Conservation (phyloP, 1,140 invertebrate species). For the Procambarus virginalis region DNA sequence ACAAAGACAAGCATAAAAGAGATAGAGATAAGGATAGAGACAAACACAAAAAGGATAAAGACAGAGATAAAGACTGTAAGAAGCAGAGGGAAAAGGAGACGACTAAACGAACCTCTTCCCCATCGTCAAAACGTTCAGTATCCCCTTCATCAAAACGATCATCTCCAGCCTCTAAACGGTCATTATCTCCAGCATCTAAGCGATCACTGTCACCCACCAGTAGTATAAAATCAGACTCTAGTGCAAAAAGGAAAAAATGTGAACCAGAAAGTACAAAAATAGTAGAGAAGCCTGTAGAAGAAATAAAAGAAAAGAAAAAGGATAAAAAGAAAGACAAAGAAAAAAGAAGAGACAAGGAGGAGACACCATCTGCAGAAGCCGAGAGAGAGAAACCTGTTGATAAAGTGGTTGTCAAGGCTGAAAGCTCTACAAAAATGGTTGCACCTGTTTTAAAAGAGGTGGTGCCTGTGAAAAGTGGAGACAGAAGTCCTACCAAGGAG, state of each 20-base stretch:
- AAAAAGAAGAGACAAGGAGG: conserved; percentile 41
- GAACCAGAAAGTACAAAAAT: conserved; percentile 11
- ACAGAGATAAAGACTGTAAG: conserved; percentile 10
- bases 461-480: conserved; percentile 13
- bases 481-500: not conserved
- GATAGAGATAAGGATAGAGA: conserved; percentile 21
- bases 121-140: not conserved
- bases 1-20: conserved; percentile 24
- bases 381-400: conserved; percentile 13
- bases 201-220: conserved; percentile 15
- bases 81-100: not conserved
- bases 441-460: not conserved
- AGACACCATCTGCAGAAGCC: conserved; percentile 9
- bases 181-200: not conserved
- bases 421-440: conserved; percentile 17
- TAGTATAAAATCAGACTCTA: conserved; percentile 28
- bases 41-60: conserved; percentile 28
- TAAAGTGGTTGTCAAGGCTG: not conserved
- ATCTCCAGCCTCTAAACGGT: not conserved
- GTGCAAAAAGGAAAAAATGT: conserved; percentile 40
- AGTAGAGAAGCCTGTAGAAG: conserved; percentile 4
- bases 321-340: conserved; percentile 33
- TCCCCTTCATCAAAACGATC: not conserved
- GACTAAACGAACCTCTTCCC: not conserved
- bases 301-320: conserved; percentile 16